A percentile compares a stretch with the other conserved stretches of the same genome.
These are phyloP conservation scores for Sminthurides aquaticus DNA, from an alignment of 2,888 invertebrate genomes.

Conservation along the genomic window DNA sequence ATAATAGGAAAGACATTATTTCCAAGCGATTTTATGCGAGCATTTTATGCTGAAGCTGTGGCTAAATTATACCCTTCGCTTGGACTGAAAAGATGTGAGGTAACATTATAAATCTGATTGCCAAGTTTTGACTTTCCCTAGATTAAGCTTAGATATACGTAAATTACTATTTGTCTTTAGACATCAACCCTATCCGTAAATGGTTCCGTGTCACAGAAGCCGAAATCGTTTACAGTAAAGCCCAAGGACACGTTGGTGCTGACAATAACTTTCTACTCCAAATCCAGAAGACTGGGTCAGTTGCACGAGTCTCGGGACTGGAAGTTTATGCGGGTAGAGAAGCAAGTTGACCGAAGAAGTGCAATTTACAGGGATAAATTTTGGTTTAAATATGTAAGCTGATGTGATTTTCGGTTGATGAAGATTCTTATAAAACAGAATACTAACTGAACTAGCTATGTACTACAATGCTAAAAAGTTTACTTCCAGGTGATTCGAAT, in stretches of 20 bases:
- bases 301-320: constrained; percentile 9
- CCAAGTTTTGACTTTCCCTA: too few species aligned
- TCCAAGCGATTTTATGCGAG: constrained; percentile 35
- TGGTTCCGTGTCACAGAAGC: constrained; percentile 31
- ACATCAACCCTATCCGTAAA: constrained; percentile 33
- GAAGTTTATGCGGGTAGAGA: neutral
- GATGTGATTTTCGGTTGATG: too few species aligned
- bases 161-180: too few species aligned
- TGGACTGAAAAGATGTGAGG: too few species aligned
- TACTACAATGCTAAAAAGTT: too few species aligned
- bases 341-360: neutral
- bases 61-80: too few species aligned
- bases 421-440: too few species aligned
- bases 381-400: constrained; percentile 35
- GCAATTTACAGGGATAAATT: neutral
- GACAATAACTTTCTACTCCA: constrained; percentile 28
- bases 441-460: too few species aligned
- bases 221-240: constrained; percentile 22
- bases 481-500: neutral
- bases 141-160: too few species aligned
- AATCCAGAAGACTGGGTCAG: constrained; percentile 9
- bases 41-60: constrained; percentile 32
- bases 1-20: constrained; percentile 33
- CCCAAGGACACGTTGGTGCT: constrained; percentile 9
- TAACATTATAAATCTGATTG: too few species aligned